A percentile compares a stretch with the other conserved stretches of the same genome.
Conservation (phyloP, 1,140 invertebrate species). For the Vanessa tameamea region DNA sequence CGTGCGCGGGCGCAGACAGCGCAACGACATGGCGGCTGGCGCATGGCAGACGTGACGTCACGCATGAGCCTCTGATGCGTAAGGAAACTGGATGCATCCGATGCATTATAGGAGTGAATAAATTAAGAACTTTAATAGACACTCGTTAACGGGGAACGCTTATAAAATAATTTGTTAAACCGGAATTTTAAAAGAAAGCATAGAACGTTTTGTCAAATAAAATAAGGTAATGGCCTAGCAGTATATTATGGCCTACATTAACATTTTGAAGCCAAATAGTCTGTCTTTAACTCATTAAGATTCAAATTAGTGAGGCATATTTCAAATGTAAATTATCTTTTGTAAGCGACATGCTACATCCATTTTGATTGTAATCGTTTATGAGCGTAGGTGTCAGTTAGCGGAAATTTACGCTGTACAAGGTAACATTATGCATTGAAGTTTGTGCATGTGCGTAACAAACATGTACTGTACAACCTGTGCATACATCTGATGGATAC, state of each 20-base stretch:
- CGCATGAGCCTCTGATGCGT: conserved; percentile 58
- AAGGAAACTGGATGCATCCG: conserved; percentile 55
- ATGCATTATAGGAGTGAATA: conserved; percentile 44
- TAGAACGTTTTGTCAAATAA: background rate
- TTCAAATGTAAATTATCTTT: conserved; percentile 26
- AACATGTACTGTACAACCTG: no score
- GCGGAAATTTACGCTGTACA: background rate
- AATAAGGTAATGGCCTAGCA: conserved; percentile 8
- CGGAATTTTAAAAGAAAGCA: conserved; percentile 1
- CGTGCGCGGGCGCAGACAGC: conserved; percentile 67
- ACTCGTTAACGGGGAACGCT: background rate
- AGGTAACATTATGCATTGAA: background rate
- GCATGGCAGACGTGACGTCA: conserved; percentile 65
- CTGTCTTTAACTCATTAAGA: conserved; percentile 12
- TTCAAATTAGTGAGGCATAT: conserved; percentile 25
- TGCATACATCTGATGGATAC: background rate
- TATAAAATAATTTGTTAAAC: background rate
- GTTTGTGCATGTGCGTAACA: background rate
- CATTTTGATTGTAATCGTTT: conserved; percentile 8
- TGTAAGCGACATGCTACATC: conserved; percentile 4
- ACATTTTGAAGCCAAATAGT: conserved; percentile 6
- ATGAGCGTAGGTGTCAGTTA: background rate
- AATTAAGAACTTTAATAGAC: conserved; percentile 28
- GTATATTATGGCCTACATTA: background rate
- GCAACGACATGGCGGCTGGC: conserved; percentile 59